Base-by-base conservation (phyloP, 2,113 vertebrate genomes). In the Dendropsophus ebraccatus region DNA sequence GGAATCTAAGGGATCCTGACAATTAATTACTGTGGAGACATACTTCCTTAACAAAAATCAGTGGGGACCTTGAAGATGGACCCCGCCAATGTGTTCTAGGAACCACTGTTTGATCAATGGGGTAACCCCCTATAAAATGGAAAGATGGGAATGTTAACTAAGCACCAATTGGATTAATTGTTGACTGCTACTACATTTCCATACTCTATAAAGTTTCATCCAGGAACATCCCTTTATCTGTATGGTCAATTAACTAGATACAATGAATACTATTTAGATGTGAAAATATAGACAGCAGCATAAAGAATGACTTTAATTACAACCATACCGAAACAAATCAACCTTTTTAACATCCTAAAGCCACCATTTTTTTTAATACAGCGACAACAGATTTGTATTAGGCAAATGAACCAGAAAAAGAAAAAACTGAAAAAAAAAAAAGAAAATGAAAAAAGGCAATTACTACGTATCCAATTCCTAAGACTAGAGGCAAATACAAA, bases 401-500 rank as follows among this genome's bases (percentile, higher is more conserved):
- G 78, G 74, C 50, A 85, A 85, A 79, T 85, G 74, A 85, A 85
- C 50, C n/a, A n/a, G n/a, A n/a, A n/a, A n/a, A n/a, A n/a, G n/a
- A n/a, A n/a, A n/a, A n/a, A n/a, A n/a, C n/a, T n/a, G n/a, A n/a
- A n/a, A n/a, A n/a, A n/a, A n/a, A n/a, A n/a, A n/a, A n/a, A n/a
- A n/a, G n/a, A n/a, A 85, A 85, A 85, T 70, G 84, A 85, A 45
- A 85, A 47, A 85, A 79, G 45, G 37, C 84, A 85, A 84, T 85
- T 85, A 54, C 30, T 54, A 54, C 70, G 41, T 67, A 77, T 41
- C 25, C 67, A 67, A 85, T 79, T 13, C 19, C 79, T 67, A 62
- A 85, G 37, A 78, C 45, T 21, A 78, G 56, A 49, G 67, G 70
- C 37, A 76, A 84, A 65, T 62, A 4, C 50, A 84, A 84, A 62